Evolutionary conservation across 2,888 invertebrate species (phyloP).

Genomic region (Trachelus troglodyta): DNA sequence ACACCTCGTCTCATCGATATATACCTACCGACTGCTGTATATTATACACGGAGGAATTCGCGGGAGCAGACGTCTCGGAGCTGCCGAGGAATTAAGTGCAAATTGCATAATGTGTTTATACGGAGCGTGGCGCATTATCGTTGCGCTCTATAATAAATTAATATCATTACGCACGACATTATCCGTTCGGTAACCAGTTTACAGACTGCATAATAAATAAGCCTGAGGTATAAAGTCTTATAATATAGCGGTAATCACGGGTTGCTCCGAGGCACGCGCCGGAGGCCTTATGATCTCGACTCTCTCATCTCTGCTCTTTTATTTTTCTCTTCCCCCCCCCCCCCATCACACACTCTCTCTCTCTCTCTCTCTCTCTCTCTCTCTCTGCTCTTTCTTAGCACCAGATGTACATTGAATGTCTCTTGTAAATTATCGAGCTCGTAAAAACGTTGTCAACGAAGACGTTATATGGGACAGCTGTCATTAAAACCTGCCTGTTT

Average conservation of each 20-base stretch:
- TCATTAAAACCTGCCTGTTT: neutral
- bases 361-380: neutral
- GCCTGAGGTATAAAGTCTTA: constrained; percentile 24
- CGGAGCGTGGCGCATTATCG: constrained; percentile 14
- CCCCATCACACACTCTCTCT: too few species aligned
- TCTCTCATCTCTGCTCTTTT: neutral
- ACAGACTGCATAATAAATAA: constrained; percentile 28
- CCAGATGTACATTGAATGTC: neutral
- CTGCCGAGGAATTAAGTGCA: constrained; percentile 9
- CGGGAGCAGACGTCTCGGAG: neutral
- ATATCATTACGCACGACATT: constrained; percentile 25
- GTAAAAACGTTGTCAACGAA: neutral
- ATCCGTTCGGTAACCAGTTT: constrained; percentile 29
- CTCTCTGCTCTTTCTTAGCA: neutral
- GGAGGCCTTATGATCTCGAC: neutral
- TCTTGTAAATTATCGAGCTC: neutral
- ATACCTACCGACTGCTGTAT: neutral
- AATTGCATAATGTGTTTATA: constrained; percentile 36
- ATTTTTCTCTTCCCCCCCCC: neutral
- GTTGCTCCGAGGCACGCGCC: constrained; percentile 31
- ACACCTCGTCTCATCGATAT: neutral
- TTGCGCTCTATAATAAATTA: constrained; percentile 28
- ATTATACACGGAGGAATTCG: neutral
- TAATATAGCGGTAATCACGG: constrained; percentile 30
- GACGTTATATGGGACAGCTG: neutral